These are phyloP conservation scores for Polia nebulosa DNA, from an alignment of 2,888 invertebrate species.

Conservation along the genomic window DNA sequence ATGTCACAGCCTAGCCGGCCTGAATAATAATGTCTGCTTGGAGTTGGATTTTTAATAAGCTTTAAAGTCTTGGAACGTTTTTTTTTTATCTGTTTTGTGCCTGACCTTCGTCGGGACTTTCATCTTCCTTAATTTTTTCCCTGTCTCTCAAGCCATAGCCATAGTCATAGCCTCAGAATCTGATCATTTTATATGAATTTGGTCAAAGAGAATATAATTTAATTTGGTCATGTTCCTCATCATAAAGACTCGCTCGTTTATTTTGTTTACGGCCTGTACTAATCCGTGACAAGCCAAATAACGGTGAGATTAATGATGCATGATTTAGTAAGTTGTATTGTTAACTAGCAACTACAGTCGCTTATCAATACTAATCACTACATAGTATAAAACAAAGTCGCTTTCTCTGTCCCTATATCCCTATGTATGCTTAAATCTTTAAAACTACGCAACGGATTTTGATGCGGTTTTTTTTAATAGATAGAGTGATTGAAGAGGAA, in stretches of 20 bases:
- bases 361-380: too few species aligned
- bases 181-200: background rate
- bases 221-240: too few species aligned
- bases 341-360: too few species aligned
- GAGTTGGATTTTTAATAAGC: conserved; percentile 55
- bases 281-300: background rate
- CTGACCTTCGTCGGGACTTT: background rate
- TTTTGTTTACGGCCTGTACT: too few species aligned
- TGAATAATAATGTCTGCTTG: conserved; percentile 70
- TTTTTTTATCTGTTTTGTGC: conserved; percentile 21
- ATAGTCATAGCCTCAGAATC: background rate
- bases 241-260: background rate
- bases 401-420: too few species aligned
- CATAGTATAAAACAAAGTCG: too few species aligned
- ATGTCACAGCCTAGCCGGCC: conserved; percentile 74
- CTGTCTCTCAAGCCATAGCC: background rate
- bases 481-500: too few species aligned
- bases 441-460: too few species aligned
- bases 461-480: too few species aligned
- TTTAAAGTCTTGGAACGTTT: conserved; percentile 1
- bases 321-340: too few species aligned
- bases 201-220: too few species aligned
- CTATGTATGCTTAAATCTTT: too few species aligned
- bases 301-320: background rate
- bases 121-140: background rate